A percentile compares a stretch with the other conserved stretches of the same genome.
These are phyloP conservation scores for Phylloscopus whistleri DNA, from an alignment of 2,113 vertebrate genomes.

Conservation along the genomic window DNA sequence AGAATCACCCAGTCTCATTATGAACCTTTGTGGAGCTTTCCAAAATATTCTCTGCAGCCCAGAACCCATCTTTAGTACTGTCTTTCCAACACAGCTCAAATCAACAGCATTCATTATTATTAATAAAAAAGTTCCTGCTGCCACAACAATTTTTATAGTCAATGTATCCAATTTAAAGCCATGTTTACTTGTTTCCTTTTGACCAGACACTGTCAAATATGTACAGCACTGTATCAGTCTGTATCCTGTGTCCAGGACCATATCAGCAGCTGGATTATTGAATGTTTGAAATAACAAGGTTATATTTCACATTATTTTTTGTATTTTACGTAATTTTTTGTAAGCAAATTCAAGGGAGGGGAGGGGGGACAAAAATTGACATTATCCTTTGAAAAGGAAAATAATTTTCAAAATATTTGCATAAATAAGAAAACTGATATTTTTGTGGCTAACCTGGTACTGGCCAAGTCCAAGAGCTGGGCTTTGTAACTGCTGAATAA, in stretches of 20 bases:
- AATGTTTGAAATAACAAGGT: background rate
- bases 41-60: background rate
- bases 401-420: background rate
- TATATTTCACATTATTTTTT: background rate
- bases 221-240: too few relatives aligned
- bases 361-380: background rate
- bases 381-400: background rate
- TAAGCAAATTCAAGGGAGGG: background rate
- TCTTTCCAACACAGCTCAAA: background rate
- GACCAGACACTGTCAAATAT: background rate
- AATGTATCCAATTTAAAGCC: background rate
- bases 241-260: fast-evolving
- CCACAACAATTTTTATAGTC: background rate
- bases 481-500: conserved; percentile 96
- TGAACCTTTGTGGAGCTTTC: background rate
- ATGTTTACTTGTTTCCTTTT: background rate
- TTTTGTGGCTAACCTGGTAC: conserved; percentile 83
- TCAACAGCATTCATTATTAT: background rate
- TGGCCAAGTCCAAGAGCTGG: conserved; percentile 93
- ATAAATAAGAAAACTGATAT: background rate
- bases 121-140: background rate
- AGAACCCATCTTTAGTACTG: background rate
- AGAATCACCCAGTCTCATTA: background rate
- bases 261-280: background rate
- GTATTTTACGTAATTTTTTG: background rate